Base-by-base conservation (phyloP, 92 coral and sea anemone species). In the Pocillopora meandrina region DNA sequence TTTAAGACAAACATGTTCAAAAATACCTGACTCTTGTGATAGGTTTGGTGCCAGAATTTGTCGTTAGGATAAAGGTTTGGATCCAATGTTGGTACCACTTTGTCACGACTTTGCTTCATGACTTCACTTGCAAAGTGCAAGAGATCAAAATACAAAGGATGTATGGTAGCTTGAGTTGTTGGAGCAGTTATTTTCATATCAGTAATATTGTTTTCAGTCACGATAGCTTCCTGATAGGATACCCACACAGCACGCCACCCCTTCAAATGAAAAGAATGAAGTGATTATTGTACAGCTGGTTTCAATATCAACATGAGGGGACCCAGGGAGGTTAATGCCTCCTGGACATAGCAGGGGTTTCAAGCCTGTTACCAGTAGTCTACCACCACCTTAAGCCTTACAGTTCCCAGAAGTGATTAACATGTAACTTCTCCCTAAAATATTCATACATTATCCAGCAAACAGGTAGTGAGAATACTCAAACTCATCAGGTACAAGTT, bases 21-120 rank as follows among this genome's bases (percentile, higher is more conserved):
- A 35, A 59, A 19, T 15, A 88, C 79, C 72, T 71, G 78, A 71
- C 91, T 77, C 87, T 84, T 82, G 58, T 66, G 85, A 49, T 88
- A 83, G 9, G 91, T 78, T 64, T 78, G 82, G 72, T 78, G 82
- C 91, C 91, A 88, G 74, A 84, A 75, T 10, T 70, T 42, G 35
- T 80, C 77, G 70, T 80, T 72, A 1, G 55, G 17, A 84, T 87
- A 87, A 55, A 66, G 59, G 21, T 42, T 65, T 11, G 52, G 61
- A 52, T 14, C 61, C 57, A 82, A 76, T 2, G 91, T 85, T 71
- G 88, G 91, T 19, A 88, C 83, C 16, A 88, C 72, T 12, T 77
- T 21, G 35, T 88, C 91, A 82, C 91, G 87, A 59, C 87, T 82
- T 65, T 67, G 79, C 26, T 52, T 55, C 9, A 2, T 10, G 12